Conservation (phyloP, 2,113 vertebrate genomes). For the Coreoperca whiteheadi region DNA sequence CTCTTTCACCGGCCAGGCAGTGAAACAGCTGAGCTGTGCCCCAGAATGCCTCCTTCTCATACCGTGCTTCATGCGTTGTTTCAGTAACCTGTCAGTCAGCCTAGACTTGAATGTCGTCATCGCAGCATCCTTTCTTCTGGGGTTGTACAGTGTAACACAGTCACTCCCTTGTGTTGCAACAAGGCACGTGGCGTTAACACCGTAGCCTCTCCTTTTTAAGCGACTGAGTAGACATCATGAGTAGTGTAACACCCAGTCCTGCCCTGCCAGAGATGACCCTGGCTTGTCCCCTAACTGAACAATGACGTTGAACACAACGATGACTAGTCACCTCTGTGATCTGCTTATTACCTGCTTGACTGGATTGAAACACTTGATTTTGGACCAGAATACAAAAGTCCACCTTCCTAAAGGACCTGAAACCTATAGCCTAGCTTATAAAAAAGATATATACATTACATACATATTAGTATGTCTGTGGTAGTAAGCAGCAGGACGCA, state of each 20-base stretch:
- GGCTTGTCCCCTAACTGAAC: not conserved
- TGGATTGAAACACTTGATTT: not conserved
- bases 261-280: not conserved
- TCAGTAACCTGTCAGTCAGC: conserved; percentile 7
- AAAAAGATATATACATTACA: no score
- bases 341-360: not conserved
- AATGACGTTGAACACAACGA: not conserved
- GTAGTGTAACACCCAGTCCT: conserved; percentile 1
- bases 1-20: conserved; percentile 1
- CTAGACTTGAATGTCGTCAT: not conserved
- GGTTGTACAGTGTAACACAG: not conserved
- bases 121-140: not conserved
- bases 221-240: conserved; percentile 27
- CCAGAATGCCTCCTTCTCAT: not conserved
- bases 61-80: not conserved
- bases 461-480: no score
- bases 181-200: not conserved
- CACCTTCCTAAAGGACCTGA: no score
- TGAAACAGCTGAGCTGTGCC: no score
- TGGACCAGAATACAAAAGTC: not conserved
- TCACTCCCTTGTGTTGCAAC: conserved; percentile 12
- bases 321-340: not conserved
- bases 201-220: conserved; percentile 13
- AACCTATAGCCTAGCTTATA: not conserved
- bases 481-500: no score